phyloP scores from a whole-genome alignment of 2,113 vertebrate species.

The Fregata magnificens region DNA sequence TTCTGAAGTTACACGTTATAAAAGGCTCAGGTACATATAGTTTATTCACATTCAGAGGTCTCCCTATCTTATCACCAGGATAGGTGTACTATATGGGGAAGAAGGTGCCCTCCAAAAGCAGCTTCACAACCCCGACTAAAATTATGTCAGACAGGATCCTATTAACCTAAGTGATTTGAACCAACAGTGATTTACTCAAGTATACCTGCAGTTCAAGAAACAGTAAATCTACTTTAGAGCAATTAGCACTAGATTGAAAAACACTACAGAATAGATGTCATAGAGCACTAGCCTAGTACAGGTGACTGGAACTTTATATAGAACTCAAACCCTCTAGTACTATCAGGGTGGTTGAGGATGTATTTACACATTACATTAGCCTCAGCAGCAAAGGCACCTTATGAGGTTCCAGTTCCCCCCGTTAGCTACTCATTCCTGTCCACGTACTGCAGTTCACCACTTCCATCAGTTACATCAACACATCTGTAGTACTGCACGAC shows the following conservation, averaged over 20 bases:
- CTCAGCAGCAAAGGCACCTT: not conserved
- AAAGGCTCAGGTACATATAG: not conserved
- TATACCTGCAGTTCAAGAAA: not conserved
- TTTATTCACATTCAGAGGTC: too few species aligned
- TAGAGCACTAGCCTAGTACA: not conserved
- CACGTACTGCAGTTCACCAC: not conserved
- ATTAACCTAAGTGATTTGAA: not conserved
- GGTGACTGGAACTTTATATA: not conserved
- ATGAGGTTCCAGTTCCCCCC: not conserved
- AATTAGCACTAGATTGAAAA: not conserved
- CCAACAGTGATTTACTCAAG: not conserved
- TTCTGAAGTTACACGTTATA: not conserved
- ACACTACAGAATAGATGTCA: not conserved
- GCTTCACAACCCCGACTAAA: not conserved
- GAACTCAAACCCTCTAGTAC: not conserved
- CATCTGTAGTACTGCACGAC: fast-evolving
- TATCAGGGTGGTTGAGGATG: not conserved
- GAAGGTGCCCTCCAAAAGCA: not conserved
- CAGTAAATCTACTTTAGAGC: not conserved
- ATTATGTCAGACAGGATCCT: not conserved
- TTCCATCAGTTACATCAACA: not conserved
- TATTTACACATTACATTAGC: not conserved
- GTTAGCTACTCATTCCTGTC: fast-evolving
- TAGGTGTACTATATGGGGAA: fast-evolving
- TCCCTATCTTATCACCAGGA: not conserved